These are phyloP conservation scores for Trichogramma pretiosum DNA, from an alignment of 1,140 invertebrate species.

Conservation along the genomic window DNA sequence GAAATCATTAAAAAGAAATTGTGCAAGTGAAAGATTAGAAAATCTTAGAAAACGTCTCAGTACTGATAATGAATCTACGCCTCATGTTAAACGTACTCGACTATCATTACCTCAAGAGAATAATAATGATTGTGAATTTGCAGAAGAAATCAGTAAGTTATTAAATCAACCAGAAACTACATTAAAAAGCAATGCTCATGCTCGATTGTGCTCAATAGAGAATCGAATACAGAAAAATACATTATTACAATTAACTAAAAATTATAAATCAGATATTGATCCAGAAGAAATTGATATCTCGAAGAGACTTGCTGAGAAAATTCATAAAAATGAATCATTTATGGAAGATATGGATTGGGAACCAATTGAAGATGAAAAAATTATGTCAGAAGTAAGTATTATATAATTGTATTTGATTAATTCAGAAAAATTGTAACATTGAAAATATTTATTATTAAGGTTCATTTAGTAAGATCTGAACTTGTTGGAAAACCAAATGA, in stretches of 20 bases:
- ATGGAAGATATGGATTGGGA: constrained; percentile 44
- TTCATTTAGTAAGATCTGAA: constrained; percentile 31
- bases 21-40: constrained; percentile 25
- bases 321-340: constrained; percentile 13
- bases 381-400: constrained; percentile 29
- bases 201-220: constrained; percentile 15
- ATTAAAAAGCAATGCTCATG: constrained; percentile 21
- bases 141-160: constrained; percentile 11
- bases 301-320: constrained; percentile 7
- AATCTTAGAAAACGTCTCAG: constrained; percentile 22
- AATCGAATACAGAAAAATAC: not conserved
- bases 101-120: not conserved
- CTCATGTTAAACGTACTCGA: not conserved
- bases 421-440: constrained; percentile 4
- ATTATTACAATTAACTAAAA: constrained; percentile 8
- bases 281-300: constrained; percentile 6
- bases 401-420: constrained; percentile 5
- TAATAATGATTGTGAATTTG: not conserved
- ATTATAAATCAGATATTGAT: not conserved
- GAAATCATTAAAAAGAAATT: constrained; percentile 26
- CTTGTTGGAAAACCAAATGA: constrained; percentile 15
- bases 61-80: not conserved
- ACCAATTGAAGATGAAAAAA: constrained; percentile 35
- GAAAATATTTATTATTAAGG: constrained; percentile 18
- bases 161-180: constrained; percentile 2